Evolutionary conservation across 2,113 vertebrate species (phyloP), one percentile per base, ranked within the genome.

Genomic region (Lamprotornis superbus): DNA sequence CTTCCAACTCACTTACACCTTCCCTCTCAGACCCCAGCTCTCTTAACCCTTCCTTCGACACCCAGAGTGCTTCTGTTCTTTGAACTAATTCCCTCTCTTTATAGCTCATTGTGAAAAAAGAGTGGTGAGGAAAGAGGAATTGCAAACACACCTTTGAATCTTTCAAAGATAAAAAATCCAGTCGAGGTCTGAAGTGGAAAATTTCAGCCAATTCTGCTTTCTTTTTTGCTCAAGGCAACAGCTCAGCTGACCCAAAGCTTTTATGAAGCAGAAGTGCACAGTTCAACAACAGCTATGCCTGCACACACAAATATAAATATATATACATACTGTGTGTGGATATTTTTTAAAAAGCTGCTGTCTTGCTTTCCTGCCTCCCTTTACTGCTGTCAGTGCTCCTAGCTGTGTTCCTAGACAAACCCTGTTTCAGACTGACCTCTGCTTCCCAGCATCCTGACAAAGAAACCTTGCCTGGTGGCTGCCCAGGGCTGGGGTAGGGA

Each of bases 31-130:
- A 64, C 18, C 25, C 47, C 52, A 44, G n/a, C 13, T 75, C 77
- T 40, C 44, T 89, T 84, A 95, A 83, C 83, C 25, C 77, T 92
- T 89, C 61, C 65, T 84, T 90, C 6, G 5, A 56, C 35, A 53
- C 37, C 8, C 28, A 17, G 44, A n/a, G 39, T 30, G 49, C 35
- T 93, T 35, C 65, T 85, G 35, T 13, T 81, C 19, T 47, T 63
- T 60, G 20, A 23, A 27, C 20, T 60, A n/a, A 37, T 57, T 14
- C 27, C 27, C 10, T 37, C 30, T 44, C 0, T 0, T 33, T 80
- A 31, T 8, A 63, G 21, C 44, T 86, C 12, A 1, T 63, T 73
- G 42, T 30, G 46, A 57, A 57, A 7, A 11, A 39, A 42, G 39
- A 75, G n/a, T 87, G 61, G 33, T 33, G 28, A 74, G 47, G 73